Evolutionary conservation across 2,113 vertebrate genomes (phyloP).

Genomic region (Ancistrus triradiatus): DNA sequence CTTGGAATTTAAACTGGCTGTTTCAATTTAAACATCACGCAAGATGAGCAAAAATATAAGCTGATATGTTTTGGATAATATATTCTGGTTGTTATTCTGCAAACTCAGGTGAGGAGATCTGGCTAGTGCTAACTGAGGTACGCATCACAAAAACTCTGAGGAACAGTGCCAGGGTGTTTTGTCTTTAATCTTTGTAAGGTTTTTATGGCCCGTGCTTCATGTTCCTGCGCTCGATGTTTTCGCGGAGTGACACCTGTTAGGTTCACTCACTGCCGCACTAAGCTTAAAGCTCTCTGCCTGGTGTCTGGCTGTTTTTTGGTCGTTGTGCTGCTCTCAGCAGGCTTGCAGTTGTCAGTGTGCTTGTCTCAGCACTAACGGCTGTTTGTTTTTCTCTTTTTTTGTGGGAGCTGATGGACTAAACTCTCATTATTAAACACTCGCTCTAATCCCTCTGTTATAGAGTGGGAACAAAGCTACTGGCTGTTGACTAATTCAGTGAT

Average conservation of each 20-base stretch:
- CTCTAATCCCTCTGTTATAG: conserved; percentile 24
- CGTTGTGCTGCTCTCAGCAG: conserved; percentile 71
- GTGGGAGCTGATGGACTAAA: conserved; percentile 30
- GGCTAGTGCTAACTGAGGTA: too few species aligned
- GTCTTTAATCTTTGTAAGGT: conserved; percentile 10
- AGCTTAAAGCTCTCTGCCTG: conserved; percentile 17
- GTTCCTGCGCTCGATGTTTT: conserved; percentile 2
- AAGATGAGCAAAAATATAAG: too few species aligned
- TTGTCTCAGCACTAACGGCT: conserved; percentile 67
- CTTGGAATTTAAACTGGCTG: too few species aligned
- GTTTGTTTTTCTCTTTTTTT: conserved; percentile 23
- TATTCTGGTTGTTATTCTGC: too few species aligned
- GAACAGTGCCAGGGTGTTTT: neutral
- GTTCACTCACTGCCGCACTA: conserved; percentile 28
- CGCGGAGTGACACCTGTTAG: conserved; percentile 56
- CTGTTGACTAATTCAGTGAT: neutral
- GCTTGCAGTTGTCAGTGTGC: conserved; percentile 64
- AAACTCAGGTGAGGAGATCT: too few species aligned
- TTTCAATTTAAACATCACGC: too few species aligned
- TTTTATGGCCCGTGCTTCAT: neutral
- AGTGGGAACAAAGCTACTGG: neutral
- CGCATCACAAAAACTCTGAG: too few species aligned
- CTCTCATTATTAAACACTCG: neutral
- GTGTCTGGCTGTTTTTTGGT: conserved; percentile 53
- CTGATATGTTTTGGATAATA: too few species aligned